Base-by-base conservation (phyloP, 2,113 vertebrate genomes). In the Scartelaos histophorus region DNA sequence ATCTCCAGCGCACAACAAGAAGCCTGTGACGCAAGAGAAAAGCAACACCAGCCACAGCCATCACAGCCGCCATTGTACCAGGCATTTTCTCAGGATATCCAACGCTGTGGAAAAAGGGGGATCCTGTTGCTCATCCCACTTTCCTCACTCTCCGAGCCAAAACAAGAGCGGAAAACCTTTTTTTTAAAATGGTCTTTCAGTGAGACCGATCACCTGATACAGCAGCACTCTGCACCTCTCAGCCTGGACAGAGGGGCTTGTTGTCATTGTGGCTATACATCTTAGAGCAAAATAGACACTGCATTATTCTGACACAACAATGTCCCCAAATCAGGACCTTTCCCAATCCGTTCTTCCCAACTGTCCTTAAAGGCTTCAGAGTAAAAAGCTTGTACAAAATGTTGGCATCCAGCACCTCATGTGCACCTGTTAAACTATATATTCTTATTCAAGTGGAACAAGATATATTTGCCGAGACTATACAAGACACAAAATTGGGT, bases 31-130 rank as follows among this genome's bases (percentile, higher is more conserved):
- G 67, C 13, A 24, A 67, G 74, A 71, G 88, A 86, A 92, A 91
- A 84, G 75, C 81, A 87, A 88, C 87, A 89, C 83, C 85, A 87
- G 85, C 70, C 66, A 70, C 76, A 76, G 78, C 87, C 81, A 89
- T 94, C 91, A 94, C 90, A 92, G 90, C 82, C 85, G 77, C 89
- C 82, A 94, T 94, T 94, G 92, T 94, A 79, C 68, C 65, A 47
- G 64, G 66, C 80, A 76, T 90, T 93, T 92, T 94, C 94, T 91
- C 93, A 94, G 91, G 93, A 92, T 71, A 94, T 77, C 73, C 88
- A 92, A 94, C 88, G 93, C 93, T 87, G 81, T 78, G 82, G 77
- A 81, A 90, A 88, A 85, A 47, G 74, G 75, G 38, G n/a, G 88
- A 88, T 86, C 78, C 76, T 84, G 81, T 90, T 89, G 84, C 81